phyloP scores from a whole-genome alignment of 2,888 invertebrate genomes.

The Sicus ferrugineus region DNA sequence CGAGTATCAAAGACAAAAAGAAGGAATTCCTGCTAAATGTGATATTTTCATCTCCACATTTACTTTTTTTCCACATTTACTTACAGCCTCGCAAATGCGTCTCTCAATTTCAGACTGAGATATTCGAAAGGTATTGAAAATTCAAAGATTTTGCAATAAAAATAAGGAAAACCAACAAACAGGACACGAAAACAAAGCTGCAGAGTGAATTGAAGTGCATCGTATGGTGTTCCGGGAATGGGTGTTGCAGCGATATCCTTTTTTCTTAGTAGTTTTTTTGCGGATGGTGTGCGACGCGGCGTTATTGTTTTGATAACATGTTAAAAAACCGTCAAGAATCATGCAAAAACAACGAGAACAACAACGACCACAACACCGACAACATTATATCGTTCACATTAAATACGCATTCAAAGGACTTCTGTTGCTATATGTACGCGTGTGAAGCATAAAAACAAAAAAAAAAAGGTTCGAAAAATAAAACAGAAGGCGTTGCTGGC shows the following conservation, averaged over 20 bases:
- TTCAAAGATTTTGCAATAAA: no score
- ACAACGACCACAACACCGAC: background rate
- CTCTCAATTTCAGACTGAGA: no score
- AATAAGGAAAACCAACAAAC: no score
- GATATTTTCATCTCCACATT: no score
- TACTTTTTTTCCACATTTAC: no score
- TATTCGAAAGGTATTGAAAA: no score
- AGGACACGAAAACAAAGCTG: background rate
- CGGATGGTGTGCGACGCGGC: background rate
- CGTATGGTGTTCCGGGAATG: background rate
- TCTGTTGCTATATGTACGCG: background rate
- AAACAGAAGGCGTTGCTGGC: background rate
- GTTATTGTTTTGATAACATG: background rate
- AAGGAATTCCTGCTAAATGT: no score
- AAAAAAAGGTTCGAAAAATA: background rate
- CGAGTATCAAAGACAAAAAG: no score
- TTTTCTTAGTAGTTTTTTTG: conserved; percentile 7
- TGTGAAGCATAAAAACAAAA: background rate
- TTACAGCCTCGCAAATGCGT: no score
- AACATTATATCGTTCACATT: background rate
- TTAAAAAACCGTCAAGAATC: background rate
- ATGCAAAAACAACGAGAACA: background rate
- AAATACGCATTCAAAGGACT: background rate
- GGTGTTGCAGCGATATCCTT: conserved; percentile 3
- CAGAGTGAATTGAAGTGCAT: background rate